Evolutionary conservation across 37 sponge, comb jelly and placozoan genomes (phyloP).

Genomic region (Eunapius fragilis): DNA sequence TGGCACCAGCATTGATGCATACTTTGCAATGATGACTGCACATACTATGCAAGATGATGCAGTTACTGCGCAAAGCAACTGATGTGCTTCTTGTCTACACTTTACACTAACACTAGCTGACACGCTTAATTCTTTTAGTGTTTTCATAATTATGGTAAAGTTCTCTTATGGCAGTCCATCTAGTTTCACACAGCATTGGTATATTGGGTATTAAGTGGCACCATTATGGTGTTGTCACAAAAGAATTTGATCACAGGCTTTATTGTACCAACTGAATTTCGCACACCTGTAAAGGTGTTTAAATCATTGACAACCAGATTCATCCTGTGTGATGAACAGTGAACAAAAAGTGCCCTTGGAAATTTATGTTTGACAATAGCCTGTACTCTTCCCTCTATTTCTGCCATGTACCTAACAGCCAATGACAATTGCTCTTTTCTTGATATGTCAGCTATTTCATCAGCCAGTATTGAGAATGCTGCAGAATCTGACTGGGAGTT

Average conservation of each 20-base stretch:
- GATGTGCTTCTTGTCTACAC: too few relatives aligned
- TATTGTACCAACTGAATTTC: conserved; percentile 20
- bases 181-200: conserved; percentile 14
- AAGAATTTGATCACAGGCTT: conserved; percentile 20
- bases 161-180: conserved; percentile 19
- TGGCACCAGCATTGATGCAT: neutral
- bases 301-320: conserved; percentile 23
- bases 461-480: neutral
- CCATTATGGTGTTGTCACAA: conserved; percentile 8
- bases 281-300: neutral
- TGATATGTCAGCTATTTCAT: conserved; percentile 6
- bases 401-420: conserved; percentile 11
- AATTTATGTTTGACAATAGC: conserved; percentile 1
- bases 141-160: neutral
- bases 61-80: too few relatives aligned
- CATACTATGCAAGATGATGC: too few relatives aligned
- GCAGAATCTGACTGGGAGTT: too few relatives aligned
- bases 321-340: conserved; percentile 9
- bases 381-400: too few relatives aligned
- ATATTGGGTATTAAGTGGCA: conserved; percentile 5
- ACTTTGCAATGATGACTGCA: neutral
- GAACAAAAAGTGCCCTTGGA: conserved; percentile 24
- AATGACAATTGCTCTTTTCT: conserved; percentile 21
- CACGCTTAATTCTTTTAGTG: too few relatives aligned
- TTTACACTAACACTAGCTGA: too few relatives aligned